Evolutionary conservation across 2,113 vertebrate species (phyloP).

Genomic region (Rhynchomys soricoides): DNA sequence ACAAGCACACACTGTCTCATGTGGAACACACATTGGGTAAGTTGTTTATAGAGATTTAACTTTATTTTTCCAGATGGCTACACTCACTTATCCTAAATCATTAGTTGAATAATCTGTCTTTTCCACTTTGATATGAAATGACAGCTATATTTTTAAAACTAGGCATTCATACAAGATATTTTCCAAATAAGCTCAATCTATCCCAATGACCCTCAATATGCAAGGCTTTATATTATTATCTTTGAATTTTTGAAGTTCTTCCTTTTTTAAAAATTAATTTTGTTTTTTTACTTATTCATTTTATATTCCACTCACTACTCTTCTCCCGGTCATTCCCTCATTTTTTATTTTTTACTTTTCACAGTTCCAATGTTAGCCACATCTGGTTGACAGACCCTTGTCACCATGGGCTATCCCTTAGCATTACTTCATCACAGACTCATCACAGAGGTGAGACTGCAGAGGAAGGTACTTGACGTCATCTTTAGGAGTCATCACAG

Average conservation of each 20-base stretch:
- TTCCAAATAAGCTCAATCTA: neutral
- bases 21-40: neutral
- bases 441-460: neutral
- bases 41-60: neutral
- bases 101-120: conserved; percentile 25
- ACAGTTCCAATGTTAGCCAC: neutral
- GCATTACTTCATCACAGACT: neutral
- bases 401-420: neutral
- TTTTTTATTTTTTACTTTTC: neutral
- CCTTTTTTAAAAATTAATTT: neutral
- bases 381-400: neutral
- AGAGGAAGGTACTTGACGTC: neutral
- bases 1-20: neutral
- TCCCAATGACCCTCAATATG: neutral
- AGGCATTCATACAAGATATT: conserved; percentile 35
- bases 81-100: neutral
- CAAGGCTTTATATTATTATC: neutral
- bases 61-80: conserved; percentile 3
- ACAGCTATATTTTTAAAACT: conserved; percentile 29
- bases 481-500: neutral
- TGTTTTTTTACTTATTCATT: neutral
- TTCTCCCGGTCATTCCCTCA: too few species aligned
- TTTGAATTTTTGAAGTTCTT: neutral
- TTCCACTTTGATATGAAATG: neutral
- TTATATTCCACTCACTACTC: too few species aligned